Evolutionary conservation across 2,888 invertebrate species (phyloP).

Genomic region (Watsonalla cultraria): DNA sequence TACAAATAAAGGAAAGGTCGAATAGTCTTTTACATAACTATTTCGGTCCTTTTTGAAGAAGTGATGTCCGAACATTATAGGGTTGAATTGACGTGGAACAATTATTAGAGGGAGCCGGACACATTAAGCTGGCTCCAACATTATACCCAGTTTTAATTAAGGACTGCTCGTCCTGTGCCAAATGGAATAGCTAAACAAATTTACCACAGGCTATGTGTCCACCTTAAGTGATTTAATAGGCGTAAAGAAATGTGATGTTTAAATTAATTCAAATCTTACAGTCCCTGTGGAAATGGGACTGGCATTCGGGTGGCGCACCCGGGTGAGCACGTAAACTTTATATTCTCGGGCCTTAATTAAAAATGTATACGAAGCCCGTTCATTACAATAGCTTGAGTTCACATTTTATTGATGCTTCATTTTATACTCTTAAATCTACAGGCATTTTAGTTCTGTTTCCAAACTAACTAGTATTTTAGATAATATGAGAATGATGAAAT

Average conservation of each 20-base stretch:
- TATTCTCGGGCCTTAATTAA: background rate
- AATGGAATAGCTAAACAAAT: constrained; percentile 79
- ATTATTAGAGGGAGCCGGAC: constrained; percentile 69
- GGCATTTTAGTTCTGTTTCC: too few relatives aligned
- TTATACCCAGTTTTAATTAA: constrained; percentile 76
- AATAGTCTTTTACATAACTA: background rate
- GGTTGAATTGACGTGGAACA: constrained; percentile 68
- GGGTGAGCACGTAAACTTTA: constrained; percentile 4
- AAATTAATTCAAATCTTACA: constrained; percentile 59
- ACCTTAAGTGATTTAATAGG: constrained; percentile 79
- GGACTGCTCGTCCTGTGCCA: constrained; percentile 70
- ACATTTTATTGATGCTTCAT: too few relatives aligned
- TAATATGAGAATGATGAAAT: too few relatives aligned
- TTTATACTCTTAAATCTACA: too few relatives aligned
- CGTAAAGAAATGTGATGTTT: constrained; percentile 73
- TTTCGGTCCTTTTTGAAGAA: constrained; percentile 29
- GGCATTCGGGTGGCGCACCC: constrained; percentile 16
- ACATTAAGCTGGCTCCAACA: constrained; percentile 72
- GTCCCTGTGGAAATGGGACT: constrained; percentile 21
- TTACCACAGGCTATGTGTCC: constrained; percentile 75
- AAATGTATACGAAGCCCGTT: background rate
- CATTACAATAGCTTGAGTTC: background rate
- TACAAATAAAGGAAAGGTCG: background rate
- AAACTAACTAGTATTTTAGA: too few relatives aligned
- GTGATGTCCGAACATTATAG: constrained; percentile 35